These are phyloP conservation scores for Thripadectes ignobilis DNA, from an alignment of 2,797 vertebrate species.

Conservation along the genomic window DNA sequence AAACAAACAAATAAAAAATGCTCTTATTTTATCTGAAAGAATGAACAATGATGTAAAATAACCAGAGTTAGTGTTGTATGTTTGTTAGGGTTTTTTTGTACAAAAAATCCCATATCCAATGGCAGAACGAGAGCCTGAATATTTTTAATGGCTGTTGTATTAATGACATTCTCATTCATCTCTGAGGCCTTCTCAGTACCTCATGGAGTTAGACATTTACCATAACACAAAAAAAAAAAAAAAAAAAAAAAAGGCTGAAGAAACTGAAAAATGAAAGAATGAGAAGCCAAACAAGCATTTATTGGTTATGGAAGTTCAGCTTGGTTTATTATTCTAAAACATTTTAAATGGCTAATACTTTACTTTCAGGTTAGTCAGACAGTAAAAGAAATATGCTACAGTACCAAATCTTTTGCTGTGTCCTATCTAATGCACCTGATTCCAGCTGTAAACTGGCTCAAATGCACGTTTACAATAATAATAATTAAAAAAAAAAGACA, in stretches of 20 bases:
- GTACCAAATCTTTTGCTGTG: background rate
- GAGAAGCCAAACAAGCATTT: background rate
- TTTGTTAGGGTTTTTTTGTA: background rate
- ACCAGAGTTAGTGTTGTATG: background rate
- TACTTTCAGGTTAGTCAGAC: background rate
- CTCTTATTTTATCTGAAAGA: background rate
- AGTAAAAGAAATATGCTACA: background rate
- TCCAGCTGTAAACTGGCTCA: background rate
- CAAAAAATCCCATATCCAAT: background rate
- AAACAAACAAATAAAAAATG: background rate
- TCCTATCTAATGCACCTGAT: slow-evolving; percentile 14
- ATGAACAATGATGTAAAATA: background rate
- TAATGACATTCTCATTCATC: background rate
- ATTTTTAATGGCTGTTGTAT: background rate
- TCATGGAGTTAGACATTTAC: background rate
- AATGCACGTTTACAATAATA: background rate
- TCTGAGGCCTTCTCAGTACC: background rate
- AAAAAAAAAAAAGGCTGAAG: too few species aligned
- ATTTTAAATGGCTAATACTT: background rate
- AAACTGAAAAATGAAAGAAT: background rate
- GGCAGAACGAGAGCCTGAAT: background rate
- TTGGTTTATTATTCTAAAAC: background rate
- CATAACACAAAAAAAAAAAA: background rate
- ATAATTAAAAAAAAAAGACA: background rate
- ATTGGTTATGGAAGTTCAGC: background rate